Evolutionary conservation across 92 coral and sea anemone genomes (phyloP), one percentile per base, ranked within the genome.

Genomic region (Metridium senile): DNA sequence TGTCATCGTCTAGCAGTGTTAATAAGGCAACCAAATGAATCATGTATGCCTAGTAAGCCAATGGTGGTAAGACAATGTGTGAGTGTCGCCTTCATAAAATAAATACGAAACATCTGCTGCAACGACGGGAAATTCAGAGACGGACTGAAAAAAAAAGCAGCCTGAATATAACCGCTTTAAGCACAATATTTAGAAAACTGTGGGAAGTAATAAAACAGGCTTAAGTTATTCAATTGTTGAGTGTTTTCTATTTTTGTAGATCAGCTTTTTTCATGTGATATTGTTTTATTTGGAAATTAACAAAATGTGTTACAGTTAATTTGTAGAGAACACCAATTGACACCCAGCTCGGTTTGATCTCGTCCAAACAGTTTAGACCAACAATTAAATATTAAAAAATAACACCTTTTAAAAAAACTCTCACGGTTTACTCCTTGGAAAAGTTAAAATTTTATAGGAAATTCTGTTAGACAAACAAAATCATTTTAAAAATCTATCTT

Each of bases 91-190:
- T 21, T 45, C 30, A 68, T 68, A 30, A 68, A 68, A 68, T 68
- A 68, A 63, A 63, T 28, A 63, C 45, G 45, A 11, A 28, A 27
- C 69, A 63, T 63, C 69, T 63, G 69, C 32, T 45, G 6, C 8
- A 39, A 0, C 0, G 31, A 31, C 53, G 13, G 70, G 9, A 66
- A 32, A 67, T 33, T 46, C 54, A 33, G 52, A 33, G 52, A 1
- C 71, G 61, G 61, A n/a, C n/a, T n/a, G n/a, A n/a, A n/a, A n/a
- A n/a, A 54, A 54, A 21, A 54, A 54, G 23, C 61, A 54, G 61
- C 4, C 23, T 54, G 25, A 39, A 39, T 39, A 39, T 39, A 16
- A 16, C 13, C 61, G 3, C 61, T 9, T 9, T 54, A 54, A 20
- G 4, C 25, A 3, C 61, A 54, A 54, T 16, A 54, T 54, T 54